Base-by-base conservation (phyloP, 2,797 vertebrate species). In the Naso thynnoides region DNA sequence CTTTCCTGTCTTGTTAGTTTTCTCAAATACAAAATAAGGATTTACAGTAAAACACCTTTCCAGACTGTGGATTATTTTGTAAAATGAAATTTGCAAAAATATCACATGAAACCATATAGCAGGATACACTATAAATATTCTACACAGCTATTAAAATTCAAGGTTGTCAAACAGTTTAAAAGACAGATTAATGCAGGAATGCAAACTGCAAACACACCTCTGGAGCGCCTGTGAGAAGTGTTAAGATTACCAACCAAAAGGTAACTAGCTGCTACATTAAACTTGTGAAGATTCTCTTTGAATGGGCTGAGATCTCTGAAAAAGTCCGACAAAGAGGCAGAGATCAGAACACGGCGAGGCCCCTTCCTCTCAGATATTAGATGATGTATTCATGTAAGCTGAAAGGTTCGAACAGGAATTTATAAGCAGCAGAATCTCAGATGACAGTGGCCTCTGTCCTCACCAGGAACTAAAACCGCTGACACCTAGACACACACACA, bases 361-460 rank as follows among this genome's bases (percentile, higher is more conserved):
- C 23, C 26, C 52, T 7, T 2, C 57, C 41, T 55, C 55, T 21
- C 9, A 23, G 48, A 45, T 45, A 38, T 68, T n/a, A 16, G 1
- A 15, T 42, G 39, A 49, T 24, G 26, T 7, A 54, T 79, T 73
- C 53, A 31, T 65, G 15, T 2, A 16, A 26, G 18, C 18, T 52
- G 4, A 76, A 79, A 69, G 70, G 63, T 63, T 67, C 33, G 33
- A 55, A 8, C 14, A 24, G 27, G 33, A 56, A 47, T 66, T 52
- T 57, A 49, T 57, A 39, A 69, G 55, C 59, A 49, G 63, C n/a
- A 38, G 38, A 52, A 52, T 11, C 21, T 24, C 14, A 11, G 58
- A 63, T 21, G 53, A 18, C 31, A 41, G 27, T 3, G 67, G 66
- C n/a, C 49, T 54, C 45, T 49, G 27, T 9, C 8, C 47, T 38